Base-by-base conservation (phyloP, 2,888 invertebrate genomes). In the Agriotes lineatus region DNA sequence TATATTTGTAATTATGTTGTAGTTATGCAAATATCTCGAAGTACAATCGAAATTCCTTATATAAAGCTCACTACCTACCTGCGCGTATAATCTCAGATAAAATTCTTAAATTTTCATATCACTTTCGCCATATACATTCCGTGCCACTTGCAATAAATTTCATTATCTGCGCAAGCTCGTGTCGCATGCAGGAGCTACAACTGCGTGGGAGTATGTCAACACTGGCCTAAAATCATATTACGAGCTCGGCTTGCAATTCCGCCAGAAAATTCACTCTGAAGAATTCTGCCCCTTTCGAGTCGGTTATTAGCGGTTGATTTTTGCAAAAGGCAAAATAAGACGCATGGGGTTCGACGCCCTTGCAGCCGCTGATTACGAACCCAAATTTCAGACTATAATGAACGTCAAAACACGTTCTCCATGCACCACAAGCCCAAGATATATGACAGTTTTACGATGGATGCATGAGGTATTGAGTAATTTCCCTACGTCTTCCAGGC, bases 381-480 rank as follows among this genome's bases (percentile, higher is more conserved):
- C 48, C n/a, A 52, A 52, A 52, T 12, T 52, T 33, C 33, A 20
- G 37, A 22, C 54, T 54, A 37, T 54, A 37, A 37, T 37, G 33
- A 54, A 37, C 52, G 52, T 52, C 18, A 35, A 48, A 52, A 52
- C 52, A 52, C 20, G 30, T 52, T 54, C 60, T 56, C 20, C 52
- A 69, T 60, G 69, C 37, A 61, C 45, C 50, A 42, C 35, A 39
- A 50, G 42, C 37, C 60, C 54, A 65, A 69, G 60, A 59, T 57
- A 44, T 69, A 61, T 65, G 69, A 69, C 69, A 69, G 69, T 61
- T 69, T 69, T 69, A 69, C 65, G 69, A 66, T 50, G 56, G 30
- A 61, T 61, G 22, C 50, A 61, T 61, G 50, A 69, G 33, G 61
- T 59, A 65, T 69, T 65, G 65, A 61, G 69, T 57, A 69, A 69